Conservation (phyloP, 2,888 invertebrate genomes). For the Callinectes sapidus region DNA sequence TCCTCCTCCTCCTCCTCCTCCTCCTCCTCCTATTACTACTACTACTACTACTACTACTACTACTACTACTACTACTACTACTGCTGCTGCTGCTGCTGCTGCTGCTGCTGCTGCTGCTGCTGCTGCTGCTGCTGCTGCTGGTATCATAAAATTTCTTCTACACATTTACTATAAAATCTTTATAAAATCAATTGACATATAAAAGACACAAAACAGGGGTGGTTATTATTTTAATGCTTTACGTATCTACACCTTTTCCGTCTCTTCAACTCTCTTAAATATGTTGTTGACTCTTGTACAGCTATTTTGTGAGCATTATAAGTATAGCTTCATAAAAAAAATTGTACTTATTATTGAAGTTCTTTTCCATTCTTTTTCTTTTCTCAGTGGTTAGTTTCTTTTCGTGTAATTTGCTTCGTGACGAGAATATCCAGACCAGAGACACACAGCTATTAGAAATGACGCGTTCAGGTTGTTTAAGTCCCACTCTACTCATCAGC, state of each 20-base stretch:
- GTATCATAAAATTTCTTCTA: neutral
- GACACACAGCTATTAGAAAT: neutral
- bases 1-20: neutral
- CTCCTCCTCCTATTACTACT: neutral
- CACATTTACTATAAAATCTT: too few relatives aligned
- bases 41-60: conserved; percentile 21
- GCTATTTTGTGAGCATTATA: neutral
- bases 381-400: neutral
- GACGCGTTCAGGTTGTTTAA: neutral
- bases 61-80: conserved; percentile 25
- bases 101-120: neutral
- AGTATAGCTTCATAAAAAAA: neutral
- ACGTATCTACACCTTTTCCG: neutral
- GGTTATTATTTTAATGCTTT: neutral
- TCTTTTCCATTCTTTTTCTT: neutral
- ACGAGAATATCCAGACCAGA: neutral
- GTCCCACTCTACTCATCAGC: neutral
- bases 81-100: neutral
- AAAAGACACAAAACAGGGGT: neutral
- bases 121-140: neutral
- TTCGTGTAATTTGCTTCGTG: neutral
- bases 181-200: neutral
- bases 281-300: neutral
- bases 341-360: neutral
- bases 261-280: neutral